Evolutionary conservation across 2,888 invertebrate species (phyloP), one percentile per base, ranked within the genome.

Genomic region (Drosophila prostipennis): DNA sequence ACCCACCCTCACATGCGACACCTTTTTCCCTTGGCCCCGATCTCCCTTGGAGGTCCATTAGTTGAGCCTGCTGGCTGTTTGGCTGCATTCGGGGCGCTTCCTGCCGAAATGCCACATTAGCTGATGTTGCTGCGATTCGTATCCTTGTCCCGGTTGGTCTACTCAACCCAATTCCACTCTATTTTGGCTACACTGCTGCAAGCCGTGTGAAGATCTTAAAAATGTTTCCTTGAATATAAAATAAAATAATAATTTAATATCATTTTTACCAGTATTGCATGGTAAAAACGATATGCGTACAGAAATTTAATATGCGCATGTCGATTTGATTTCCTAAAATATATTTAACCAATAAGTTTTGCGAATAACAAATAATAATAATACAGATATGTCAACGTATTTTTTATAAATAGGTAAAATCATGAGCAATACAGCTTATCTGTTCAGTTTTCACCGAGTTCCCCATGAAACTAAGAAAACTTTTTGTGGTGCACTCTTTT

Each of bases 91-190:
- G 48, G 45, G 48, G 45, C 51, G 72, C 68, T 49, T 51, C 70
- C 72, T 69, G 72, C 58, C 74, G 65, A 80, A 67, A 65, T 60
- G 76, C 74, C 80, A 78, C 76, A 80, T 87, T 87, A 78, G 87
- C 72, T 56, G 57, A 63, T 48, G 59, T 39, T 67, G 59, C 37
- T 53, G 64, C 63, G 42, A 39, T 52, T 46, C 53, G 53, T 32
- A 52, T 64, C 65, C 42, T 36, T 39, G 67, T 46, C 14, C 42
- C 52, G 32, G 64, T 42, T 48, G 63, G 34, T 48, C 16, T 60
- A 61, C 63, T 48, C 63, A 42, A 49, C 36, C 29, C 61, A 16
- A 16, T 19, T 39, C 32, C 8, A 19, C 46, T 61, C 11, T 6
- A 36, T 45, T 46, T 14, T 19, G 60, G 13, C 6, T 61, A 36